Base-by-base conservation (phyloP, 2,888 invertebrate genomes). In the Epirrita christyi region DNA sequence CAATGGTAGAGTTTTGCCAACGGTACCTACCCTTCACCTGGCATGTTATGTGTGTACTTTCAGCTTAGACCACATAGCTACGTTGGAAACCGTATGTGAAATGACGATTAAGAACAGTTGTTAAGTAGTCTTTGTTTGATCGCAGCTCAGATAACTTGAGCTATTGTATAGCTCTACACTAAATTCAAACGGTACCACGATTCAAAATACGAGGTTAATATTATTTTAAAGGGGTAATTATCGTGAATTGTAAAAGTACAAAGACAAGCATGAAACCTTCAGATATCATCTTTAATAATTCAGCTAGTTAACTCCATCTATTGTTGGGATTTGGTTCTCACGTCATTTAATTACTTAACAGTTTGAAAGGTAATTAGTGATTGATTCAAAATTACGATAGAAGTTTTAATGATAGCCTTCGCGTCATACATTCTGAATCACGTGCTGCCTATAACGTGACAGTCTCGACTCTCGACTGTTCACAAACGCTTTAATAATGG, bases 101-200 rank as follows among this genome's bases (percentile, higher is more conserved):
- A 91, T 88, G 88, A 85, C 85, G 89, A 91, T 90, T 90, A 91
- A 89, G 83, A 88, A 91, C 91, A 87, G 88, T 88, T 89, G 84
- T 82, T 52, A 88, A 88, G 89, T 88, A 88, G 89, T 85, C 85
- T 90, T 92, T 92, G 92, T 92, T 88, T 73, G 89, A 91, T 92
- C 76, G 70, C 59, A 59, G 64, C 55, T 56, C 56, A 65, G 90
- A 91, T 91, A 91, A 80, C 67, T 58, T 55, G 55, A 64, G 74
- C 86, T 74, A 88, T 88, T 91, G 87, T 90, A 72, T 59, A 66
- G 71, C 65, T 69, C 72, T 72, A 61, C 59, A 73, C 68, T 75
- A 72, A 70, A 75, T 82, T 81, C 75, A 73, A 77, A 78, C 71
- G 64, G 72, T 73, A 69, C 60, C 59, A 53, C 58, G 44, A 14